A percentile compares a stretch with the other conserved stretches of the same genome.
phyloP scores from a whole-genome alignment of 2,797 vertebrate genomes.

The Gallinago solitaria region DNA sequence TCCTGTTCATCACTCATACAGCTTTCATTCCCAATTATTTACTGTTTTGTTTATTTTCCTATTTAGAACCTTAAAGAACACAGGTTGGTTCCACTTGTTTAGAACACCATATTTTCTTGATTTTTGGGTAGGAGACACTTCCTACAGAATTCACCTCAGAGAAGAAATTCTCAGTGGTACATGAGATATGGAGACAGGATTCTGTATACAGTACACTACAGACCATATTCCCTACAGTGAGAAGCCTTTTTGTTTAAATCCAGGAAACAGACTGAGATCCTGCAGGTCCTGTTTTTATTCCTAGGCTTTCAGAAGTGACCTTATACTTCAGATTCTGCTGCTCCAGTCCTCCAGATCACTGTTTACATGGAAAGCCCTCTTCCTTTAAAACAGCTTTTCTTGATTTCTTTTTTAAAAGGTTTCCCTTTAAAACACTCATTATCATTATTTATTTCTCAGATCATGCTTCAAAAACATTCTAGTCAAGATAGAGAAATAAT shows the following conservation, averaged over 20 bases:
- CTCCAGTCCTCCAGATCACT: not conserved
- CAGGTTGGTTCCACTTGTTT: not conserved
- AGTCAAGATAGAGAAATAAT: not conserved
- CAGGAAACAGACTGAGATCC: not conserved
- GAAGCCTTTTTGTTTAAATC: not conserved
- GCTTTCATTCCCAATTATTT: conserved; percentile 29
- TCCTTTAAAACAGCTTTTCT: not conserved
- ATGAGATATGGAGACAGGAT: not conserved
- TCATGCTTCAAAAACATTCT: not conserved
- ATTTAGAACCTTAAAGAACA: not conserved
- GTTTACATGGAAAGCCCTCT: not conserved
- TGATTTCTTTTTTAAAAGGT: not conserved
- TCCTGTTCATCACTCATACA: not conserved
- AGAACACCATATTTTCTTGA: not conserved
- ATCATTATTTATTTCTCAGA: not conserved
- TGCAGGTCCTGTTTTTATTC: not conserved
- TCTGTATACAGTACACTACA: not conserved
- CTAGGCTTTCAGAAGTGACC: not conserved
- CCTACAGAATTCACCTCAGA: not conserved
- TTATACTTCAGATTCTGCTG: not conserved
- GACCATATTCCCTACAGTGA: not conserved
- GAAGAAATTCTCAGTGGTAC: not conserved
- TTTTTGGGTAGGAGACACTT: not conserved
- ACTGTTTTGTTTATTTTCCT: not conserved
- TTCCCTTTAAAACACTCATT: not conserved